These are phyloP conservation scores for Polylopha cassiicola DNA, from an alignment of 2,888 invertebrate species.

Conservation along the genomic window DNA sequence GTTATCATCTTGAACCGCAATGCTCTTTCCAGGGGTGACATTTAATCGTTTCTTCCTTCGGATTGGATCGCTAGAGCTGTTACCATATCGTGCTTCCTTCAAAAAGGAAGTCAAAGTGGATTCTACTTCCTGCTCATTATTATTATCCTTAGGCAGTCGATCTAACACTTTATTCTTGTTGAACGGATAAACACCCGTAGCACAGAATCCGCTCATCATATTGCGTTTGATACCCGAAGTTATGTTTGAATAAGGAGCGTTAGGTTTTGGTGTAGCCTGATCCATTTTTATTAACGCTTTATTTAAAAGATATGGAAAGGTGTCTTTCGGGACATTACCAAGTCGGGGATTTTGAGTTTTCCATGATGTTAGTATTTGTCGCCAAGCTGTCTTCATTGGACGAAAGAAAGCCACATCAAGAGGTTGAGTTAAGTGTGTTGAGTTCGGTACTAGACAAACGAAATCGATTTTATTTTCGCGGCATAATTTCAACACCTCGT, in stretches of 20 bases:
- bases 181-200: constrained; percentile 20
- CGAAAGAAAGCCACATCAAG: constrained; percentile 14
- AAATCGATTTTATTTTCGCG: no score
- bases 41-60: not conserved
- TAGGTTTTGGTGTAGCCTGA: constrained; percentile 3
- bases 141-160: constrained; percentile 1
- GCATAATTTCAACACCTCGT: no score
- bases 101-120: not conserved
- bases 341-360: constrained; percentile 15
- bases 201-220: constrained; percentile 15
- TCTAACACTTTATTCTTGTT: constrained; percentile 13
- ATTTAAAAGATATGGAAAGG: constrained; percentile 12
- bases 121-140: no score
- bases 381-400: constrained; percentile 20
- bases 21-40: not conserved
- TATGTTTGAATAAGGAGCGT: not conserved
- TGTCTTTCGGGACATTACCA: constrained; percentile 18
- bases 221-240: constrained; percentile 15
- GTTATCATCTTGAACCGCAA: not conserved
- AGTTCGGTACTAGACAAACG: no score
- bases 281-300: constrained; percentile 17
- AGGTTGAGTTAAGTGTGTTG: no score
- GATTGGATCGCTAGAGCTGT: no score
- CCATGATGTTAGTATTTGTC: constrained; percentile 15
- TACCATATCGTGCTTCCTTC: not conserved